phyloP scores from a whole-genome alignment of 2,797 vertebrate genomes.

The Hydrolagus colliei region DNA sequence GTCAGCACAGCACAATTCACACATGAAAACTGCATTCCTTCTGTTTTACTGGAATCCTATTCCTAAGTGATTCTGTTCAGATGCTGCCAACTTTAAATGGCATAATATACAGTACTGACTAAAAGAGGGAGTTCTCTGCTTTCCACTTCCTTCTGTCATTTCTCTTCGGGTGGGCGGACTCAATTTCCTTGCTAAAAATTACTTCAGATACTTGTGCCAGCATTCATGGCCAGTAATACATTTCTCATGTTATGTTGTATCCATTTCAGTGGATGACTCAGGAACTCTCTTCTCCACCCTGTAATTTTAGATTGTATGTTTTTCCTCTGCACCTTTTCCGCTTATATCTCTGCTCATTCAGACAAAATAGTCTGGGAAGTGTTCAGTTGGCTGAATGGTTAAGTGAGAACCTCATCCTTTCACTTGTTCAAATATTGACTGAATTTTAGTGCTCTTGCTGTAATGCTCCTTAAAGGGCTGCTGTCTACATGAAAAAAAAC shows the following conservation, averaged over 20 bases:
- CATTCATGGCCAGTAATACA: background rate
- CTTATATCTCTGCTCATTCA: background rate
- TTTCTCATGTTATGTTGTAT: background rate
- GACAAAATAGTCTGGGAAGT: background rate
- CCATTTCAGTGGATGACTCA: background rate
- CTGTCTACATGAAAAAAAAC: background rate
- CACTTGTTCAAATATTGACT: background rate
- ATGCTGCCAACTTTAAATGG: background rate
- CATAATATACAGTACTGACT: background rate
- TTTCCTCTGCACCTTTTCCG: background rate
- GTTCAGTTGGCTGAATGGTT: background rate
- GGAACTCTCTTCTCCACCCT: background rate
- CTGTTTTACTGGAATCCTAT: background rate
- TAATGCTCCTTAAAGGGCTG: background rate
- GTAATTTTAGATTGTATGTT: background rate
- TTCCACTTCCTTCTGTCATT: background rate
- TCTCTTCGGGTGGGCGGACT: background rate
- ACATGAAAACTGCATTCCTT: slow-evolving; percentile 6
- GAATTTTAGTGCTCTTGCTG: background rate
- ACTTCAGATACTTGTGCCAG: background rate
- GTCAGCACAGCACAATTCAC: slow-evolving; percentile 11
- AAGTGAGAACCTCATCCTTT: background rate
- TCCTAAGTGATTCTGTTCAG: slow-evolving; percentile 2
- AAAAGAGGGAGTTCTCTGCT: background rate
- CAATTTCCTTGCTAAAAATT: background rate